Base-by-base conservation (phyloP, 2,113 vertebrate genomes). In the Cricetomys ansorgei region DNA sequence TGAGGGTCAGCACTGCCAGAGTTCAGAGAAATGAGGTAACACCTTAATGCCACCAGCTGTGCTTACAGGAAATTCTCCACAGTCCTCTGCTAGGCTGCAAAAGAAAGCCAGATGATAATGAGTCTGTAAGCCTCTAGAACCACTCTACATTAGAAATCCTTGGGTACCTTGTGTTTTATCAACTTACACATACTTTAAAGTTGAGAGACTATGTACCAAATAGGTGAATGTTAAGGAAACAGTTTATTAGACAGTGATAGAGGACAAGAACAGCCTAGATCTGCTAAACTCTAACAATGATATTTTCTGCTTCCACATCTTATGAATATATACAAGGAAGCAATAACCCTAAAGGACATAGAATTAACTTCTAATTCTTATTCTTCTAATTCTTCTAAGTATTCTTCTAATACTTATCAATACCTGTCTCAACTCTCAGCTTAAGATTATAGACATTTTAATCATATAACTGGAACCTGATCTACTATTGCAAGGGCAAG, bases 391-490 rank as follows among this genome's bases (percentile, higher is more conserved):
- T n/a, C n/a, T n/a, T n/a, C n/a, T n/a, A n/a, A n/a, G n/a, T n/a
- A n/a, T n/a, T n/a, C n/a, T n/a, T n/a, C n/a, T n/a, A n/a, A 72
- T 57, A 72, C 70, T 72, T 77, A 92, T 53, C 6, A 92, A 88
- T 45, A 69, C 1, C 57, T 85, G 31, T 64, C 25, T 85, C 50
- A 10, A 80, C 11, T 91, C 15, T 91, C 29, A 50, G 50, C 50
- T 69, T 27, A 69, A 40, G 27, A 19, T 53, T 70, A 15, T 3
- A 95, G 31, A 88, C 65, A 83, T 55, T 75, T n/a, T 34, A 50
- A 12, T 79, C 57, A 83, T 53, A 12, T 45, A 57, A 0, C 48
- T 21, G 2, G 19, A 19, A 73, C 8, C 15, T 31, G 65, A 69
- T 57, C 12, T 7, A 67, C 4, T 50, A 4, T 8, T 86, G 59